These are phyloP conservation scores for Acleris laterana DNA, from an alignment of 2,888 invertebrate species.

Conservation along the genomic window DNA sequence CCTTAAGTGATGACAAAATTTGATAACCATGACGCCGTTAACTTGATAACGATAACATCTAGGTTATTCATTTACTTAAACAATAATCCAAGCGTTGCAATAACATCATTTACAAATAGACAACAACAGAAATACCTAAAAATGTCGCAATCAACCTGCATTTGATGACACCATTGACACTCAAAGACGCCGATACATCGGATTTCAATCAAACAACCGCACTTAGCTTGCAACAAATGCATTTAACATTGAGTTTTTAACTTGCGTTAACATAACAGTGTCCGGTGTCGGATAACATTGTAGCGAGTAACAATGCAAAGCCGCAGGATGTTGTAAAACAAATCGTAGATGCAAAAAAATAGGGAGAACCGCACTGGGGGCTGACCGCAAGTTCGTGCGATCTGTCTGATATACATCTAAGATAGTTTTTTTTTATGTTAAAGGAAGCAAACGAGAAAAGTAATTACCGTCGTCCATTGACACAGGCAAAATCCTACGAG, in stretches of 20 bases:
- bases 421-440: neutral
- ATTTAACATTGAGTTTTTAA: slow-evolving; percentile 6
- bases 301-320: slow-evolving; percentile 29
- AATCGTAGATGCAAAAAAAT: slow-evolving; percentile 17
- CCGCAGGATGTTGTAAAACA: slow-evolving; percentile 25
- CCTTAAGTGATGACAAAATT: too few species aligned
- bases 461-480: too few species aligned
- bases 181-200: slow-evolving; percentile 24
- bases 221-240: neutral
- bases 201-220: slow-evolving; percentile 24
- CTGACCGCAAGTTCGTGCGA: neutral
- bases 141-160: slow-evolving; percentile 27
- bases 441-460: too few species aligned
- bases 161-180: slow-evolving; percentile 4
- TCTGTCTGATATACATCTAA: neutral
- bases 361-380: neutral
- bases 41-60: too few species aligned
- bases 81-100: neutral
- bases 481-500: too few species aligned
- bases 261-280: slow-evolving; percentile 14
- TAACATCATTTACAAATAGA: slow-evolving; percentile 13
- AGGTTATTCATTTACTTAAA: neutral
- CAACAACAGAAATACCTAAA: slow-evolving; percentile 3
- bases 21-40: too few species aligned
- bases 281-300: slow-evolving; percentile 33